Evolutionary conservation across 2,888 invertebrate species (phyloP).

Genomic region (Agrypnus murinus): DNA sequence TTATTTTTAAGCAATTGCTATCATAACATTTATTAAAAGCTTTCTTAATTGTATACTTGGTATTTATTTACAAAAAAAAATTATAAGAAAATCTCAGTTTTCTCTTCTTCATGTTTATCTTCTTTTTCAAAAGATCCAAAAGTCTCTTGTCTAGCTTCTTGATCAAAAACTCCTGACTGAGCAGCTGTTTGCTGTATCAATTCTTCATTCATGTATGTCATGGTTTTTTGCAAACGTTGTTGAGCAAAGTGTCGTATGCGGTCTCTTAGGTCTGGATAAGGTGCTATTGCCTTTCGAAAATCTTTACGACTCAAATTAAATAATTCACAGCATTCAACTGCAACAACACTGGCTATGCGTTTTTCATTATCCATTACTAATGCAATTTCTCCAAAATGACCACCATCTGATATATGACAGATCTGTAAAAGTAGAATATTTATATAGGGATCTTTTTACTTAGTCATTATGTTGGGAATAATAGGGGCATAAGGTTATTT

Average conservation of each 20-base stretch:
- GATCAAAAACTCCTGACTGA: too few relatives aligned
- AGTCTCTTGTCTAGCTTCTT: too few relatives aligned
- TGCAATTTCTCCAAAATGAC: constrained; percentile 71
- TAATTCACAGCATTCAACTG: constrained; percentile 71
- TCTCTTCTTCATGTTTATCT: too few relatives aligned
- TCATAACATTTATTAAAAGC: too few relatives aligned
- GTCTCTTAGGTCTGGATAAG: constrained; percentile 66
- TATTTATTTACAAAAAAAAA: background rate
- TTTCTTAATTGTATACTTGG: too few relatives aligned
- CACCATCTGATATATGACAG: constrained; percentile 71
- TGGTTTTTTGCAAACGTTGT: constrained; percentile 37
- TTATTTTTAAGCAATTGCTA: too few relatives aligned
- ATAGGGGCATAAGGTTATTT: too few relatives aligned
- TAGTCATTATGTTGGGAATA: too few relatives aligned
- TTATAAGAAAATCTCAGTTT: too few relatives aligned
- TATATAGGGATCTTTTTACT: too few relatives aligned
- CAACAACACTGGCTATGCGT: constrained; percentile 68
- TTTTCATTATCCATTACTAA: constrained; percentile 69
- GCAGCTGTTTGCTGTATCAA: background rate
- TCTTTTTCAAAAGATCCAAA: too few relatives aligned
- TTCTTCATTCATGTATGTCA: constrained; percentile 36
- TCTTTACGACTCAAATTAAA: constrained; percentile 66
- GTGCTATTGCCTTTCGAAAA: constrained; percentile 66
- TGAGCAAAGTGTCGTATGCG: constrained; percentile 63
- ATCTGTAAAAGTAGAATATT: constrained; percentile 67